Conservation (phyloP, 2,888 invertebrate genomes). For the Drosophila niveifrons region DNA sequence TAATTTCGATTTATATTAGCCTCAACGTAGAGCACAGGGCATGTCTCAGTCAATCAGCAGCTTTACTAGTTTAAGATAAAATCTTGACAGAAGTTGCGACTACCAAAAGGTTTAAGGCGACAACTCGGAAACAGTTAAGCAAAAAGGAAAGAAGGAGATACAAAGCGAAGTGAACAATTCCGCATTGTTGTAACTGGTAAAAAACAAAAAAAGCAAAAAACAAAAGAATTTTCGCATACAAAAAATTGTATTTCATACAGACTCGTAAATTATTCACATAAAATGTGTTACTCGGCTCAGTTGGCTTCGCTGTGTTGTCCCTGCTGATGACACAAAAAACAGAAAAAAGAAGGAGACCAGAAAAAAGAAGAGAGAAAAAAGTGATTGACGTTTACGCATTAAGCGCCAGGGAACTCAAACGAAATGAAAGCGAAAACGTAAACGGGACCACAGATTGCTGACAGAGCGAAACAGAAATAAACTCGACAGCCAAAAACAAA, state of each 20-base stretch:
- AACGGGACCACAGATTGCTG: conserved; percentile 23
- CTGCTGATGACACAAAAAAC: conserved; percentile 14
- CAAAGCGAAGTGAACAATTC: conserved; percentile 1
- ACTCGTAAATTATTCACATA: conserved; percentile 35
- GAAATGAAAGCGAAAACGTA: conserved; percentile 26
- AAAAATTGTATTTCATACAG: not conserved
- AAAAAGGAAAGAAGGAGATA: not conserved
- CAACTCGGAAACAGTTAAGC: conserved; percentile 1
- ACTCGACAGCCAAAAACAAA: conserved; percentile 22
- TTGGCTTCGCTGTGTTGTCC: conserved; percentile 10
- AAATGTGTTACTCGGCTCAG: conserved; percentile 20
- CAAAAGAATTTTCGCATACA: conserved; percentile 1
- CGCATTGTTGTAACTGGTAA: not conserved
- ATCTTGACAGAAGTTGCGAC: conserved; percentile 2
- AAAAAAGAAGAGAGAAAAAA: conserved; percentile 11
- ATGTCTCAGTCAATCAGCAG: not conserved
- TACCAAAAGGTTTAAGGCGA: conserved; percentile 3
- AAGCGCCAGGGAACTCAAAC: conserved; percentile 1
- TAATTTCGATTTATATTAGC: not conserved
- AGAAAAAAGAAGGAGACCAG: not conserved
- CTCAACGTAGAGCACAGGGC: not conserved
- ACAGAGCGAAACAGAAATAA: conserved; percentile 24
- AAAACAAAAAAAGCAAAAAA: conserved; percentile 15
- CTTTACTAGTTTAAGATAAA: conserved; percentile 4
- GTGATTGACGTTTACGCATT: conserved; percentile 32